Base-by-base conservation (phyloP, 2,888 invertebrate genomes). In the Adelognathus sp. region DNA sequence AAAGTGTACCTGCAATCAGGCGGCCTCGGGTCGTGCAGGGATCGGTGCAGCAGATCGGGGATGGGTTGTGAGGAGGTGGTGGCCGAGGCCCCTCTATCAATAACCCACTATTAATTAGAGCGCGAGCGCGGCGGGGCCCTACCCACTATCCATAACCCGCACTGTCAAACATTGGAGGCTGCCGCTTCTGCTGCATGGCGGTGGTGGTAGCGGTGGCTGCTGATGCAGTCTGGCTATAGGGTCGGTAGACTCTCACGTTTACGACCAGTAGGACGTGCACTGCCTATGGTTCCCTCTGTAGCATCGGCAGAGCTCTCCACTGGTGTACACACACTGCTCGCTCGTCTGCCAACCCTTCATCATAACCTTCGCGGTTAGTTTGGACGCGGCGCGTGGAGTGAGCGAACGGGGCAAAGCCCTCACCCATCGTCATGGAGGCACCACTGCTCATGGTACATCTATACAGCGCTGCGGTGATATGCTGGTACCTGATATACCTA, bases 361-460 rank as follows among this genome's bases (percentile, higher is more conserved):
- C 73, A 83, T 83, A 84, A 84, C 81, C 84, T 85, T 85, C 63
- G 78, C 79, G 81, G 82, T 76, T 79, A 76, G 80, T 75, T 82
- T 73, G 82, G 77, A 82, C 80, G 73, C 73, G 69, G 73, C 79
- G 46, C 29, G 39, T 39, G 36, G n/a, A 56, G 50, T 39, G 44
- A 61, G 21, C 39, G 44, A 24, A 46, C 46, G 1, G 36, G 36
- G 3, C 31, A 21, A 63, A 44, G 54, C 63, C 2, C n/a, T n/a
- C n/a, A n/a, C n/a, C 63, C 80, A 66, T 75, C 64, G 71, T 54
- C 64, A 39, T 79, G 27, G 27, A 31, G 16, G 27, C 31, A 50
- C 33, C 64, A 7, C 16, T 16, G 27, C 29, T 16, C 31, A n/a
- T 24, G 41, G 44, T 33, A 24, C 41, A 29, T 18, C 63, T 63